Percentiles rank a stretch among this genome's conserved stretches.
phyloP scores from a whole-genome alignment of 2,888 invertebrate genomes.

The Alloplasta piceator region DNA sequence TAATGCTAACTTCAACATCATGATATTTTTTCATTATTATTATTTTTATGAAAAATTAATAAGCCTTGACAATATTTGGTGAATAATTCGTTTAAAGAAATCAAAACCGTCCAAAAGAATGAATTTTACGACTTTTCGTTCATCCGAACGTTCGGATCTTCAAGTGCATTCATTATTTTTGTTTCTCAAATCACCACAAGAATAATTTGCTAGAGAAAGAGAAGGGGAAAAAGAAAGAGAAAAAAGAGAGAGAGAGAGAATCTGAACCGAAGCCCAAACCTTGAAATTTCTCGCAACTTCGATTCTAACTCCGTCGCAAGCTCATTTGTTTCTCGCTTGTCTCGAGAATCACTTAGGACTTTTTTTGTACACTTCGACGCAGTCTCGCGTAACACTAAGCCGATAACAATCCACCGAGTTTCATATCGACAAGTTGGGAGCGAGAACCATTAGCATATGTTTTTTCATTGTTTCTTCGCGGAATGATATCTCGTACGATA shows the following conservation, averaged over 20 bases:
- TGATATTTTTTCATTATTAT: too few species aligned
- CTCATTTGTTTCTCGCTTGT: background rate
- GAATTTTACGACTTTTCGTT: too few species aligned
- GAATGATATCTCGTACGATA: background rate
- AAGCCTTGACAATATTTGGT: background rate
- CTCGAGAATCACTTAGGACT: background rate
- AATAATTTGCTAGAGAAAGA: too few species aligned
- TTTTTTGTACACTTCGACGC: background rate
- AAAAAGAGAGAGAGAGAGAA: conserved; percentile 45
- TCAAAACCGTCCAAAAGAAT: too few species aligned
- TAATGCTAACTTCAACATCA: too few species aligned
- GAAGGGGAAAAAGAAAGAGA: conserved; percentile 35
- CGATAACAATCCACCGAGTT: conserved; percentile 4
- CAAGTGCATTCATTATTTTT: conserved; percentile 7
- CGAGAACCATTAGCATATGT: background rate
- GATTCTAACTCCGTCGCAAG: conserved; percentile 16
- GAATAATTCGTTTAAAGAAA: too few species aligned
- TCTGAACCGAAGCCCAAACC: conserved; percentile 47
- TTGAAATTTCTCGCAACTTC: conserved; percentile 55
- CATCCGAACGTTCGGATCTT: too few species aligned
- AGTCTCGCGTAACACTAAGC: conserved; percentile 3
- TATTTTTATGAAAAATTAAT: background rate
- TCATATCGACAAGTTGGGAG: background rate
- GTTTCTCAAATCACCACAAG: conserved; percentile 54
- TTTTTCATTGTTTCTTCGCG: background rate